Base-by-base conservation (phyloP, 2,797 vertebrate genomes). In the Kryptopterus vitreolus region DNA sequence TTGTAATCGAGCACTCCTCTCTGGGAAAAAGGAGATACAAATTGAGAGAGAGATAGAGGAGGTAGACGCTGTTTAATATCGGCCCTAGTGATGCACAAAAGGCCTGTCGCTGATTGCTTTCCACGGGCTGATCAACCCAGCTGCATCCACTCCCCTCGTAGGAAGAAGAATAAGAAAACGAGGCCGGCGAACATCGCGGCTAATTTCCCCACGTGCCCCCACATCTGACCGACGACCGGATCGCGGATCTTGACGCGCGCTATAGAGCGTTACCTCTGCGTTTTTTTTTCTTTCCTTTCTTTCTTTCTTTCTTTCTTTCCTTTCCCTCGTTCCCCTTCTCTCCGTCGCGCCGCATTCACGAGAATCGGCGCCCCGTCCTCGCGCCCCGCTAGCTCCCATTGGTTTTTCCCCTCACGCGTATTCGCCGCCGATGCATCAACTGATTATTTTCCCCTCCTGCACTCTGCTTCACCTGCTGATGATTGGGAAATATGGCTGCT, bases 401-500 rank as follows among this genome's bases (percentile, higher is more conserved):
- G 82, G 62, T 85, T 91, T 90, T 86, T 72, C 78, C n/a, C 38
- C 38, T 53, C 77, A 76, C 87, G 76, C 88, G 85, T 89, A 89
- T 87, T 88, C 88, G 77, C 80, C 65, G 78, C 85, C 85, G 38
- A 87, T 90, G 91, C 86, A 92, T 92, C 82, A 89, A 86, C 87
- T 89, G 87, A 89, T 91, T 90, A 88, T 92, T 90, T 89, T 88
- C 77, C 66, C 83, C 86, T 77, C 71, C 89, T 91, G 81, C 87
- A 87, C 79, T 85, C 86, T 86, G 83, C 85, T 88, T 91, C 88
- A 90, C 88, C 86, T 85, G 84, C 83, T 86, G 85, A 90, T 92
- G 91, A 92, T 92, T 86, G 91, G 89, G 92, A 90, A 88, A 89
- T 88, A 87, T 88, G 87, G 66, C 55, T 81, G 81, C 86, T 85